phyloP scores from a whole-genome alignment of 1,140 invertebrate genomes.

The Pachypsylla venusta region DNA sequence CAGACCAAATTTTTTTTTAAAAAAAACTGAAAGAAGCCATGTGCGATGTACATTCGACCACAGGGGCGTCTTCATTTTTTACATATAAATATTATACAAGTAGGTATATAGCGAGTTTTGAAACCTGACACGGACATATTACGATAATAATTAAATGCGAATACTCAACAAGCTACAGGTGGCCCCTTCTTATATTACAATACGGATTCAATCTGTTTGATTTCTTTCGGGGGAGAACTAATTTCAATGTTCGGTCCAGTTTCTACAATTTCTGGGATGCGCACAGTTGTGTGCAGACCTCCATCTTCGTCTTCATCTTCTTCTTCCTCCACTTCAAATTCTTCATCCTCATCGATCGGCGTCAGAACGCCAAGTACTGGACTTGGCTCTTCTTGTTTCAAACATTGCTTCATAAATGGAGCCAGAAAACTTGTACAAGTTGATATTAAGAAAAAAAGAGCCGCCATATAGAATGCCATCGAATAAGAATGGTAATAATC shows the following conservation, averaged over 20 bases:
- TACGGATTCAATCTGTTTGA: constrained; percentile 48
- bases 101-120: no score
- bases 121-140: no score
- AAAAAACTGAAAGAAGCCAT: no score
- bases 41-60: no score
- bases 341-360: constrained; percentile 64
- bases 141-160: no score
- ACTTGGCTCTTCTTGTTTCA: constrained; percentile 34
- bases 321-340: constrained; percentile 54
- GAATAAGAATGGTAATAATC: constrained; percentile 73
- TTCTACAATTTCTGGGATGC: constrained; percentile 45
- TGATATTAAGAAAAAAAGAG: constrained; percentile 68
- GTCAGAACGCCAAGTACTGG: constrained; percentile 52
- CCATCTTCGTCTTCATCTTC: constrained; percentile 47
- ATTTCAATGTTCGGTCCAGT: constrained; percentile 34
- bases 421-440: constrained; percentile 73
- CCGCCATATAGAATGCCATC: constrained; percentile 84
- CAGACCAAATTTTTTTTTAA: no score
- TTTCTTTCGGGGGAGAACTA: constrained; percentile 33
- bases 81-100: no score
- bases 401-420: constrained; percentile 48
- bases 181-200: no score
- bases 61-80: no score
- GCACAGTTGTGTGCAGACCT: constrained; percentile 28
- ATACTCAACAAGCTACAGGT: no score